Conservation (phyloP, 2,113 vertebrate species). For the Ptychochromis oligacanthus region DNA sequence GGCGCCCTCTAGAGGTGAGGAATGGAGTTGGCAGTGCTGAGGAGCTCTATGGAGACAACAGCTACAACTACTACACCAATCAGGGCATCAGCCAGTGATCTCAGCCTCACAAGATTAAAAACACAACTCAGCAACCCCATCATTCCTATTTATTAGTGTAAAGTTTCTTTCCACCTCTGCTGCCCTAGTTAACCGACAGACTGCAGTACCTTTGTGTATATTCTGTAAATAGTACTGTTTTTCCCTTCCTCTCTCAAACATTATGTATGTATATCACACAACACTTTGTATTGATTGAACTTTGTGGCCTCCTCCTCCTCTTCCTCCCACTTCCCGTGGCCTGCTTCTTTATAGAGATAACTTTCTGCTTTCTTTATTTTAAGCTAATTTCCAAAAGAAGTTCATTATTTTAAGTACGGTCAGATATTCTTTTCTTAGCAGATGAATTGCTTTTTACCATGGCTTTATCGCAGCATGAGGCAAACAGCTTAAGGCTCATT, state of each 20-base stretch:
- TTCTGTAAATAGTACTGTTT: slow-evolving; percentile 61
- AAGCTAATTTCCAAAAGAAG: slow-evolving; percentile 41
- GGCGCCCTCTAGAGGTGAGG: slow-evolving; percentile 86
- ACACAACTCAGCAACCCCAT: background rate
- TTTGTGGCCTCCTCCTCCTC: slow-evolving; percentile 44
- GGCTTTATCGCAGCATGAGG: slow-evolving; percentile 32
- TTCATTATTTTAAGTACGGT: slow-evolving; percentile 38
- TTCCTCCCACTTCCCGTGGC: slow-evolving; percentile 7
- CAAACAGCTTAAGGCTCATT: background rate
- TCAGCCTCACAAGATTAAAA: background rate
- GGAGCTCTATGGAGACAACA: slow-evolving; percentile 85
- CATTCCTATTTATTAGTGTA: background rate
- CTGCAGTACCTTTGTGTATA: slow-evolving; percentile 42
- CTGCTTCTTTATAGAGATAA: slow-evolving; percentile 29
- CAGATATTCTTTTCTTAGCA: slow-evolving; percentile 4
- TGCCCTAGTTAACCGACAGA: slow-evolving; percentile 22
- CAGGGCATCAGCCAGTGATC: slow-evolving; percentile 75
- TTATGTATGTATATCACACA: slow-evolving; percentile 6
- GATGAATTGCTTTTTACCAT: slow-evolving; percentile 8
- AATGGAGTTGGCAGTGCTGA: slow-evolving; percentile 85
- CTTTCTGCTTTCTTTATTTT: slow-evolving; percentile 17
- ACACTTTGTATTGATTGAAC: slow-evolving; percentile 61
- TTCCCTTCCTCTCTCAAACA: slow-evolving; percentile 12
- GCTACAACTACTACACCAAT: slow-evolving; percentile 85
- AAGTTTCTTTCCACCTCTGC: slow-evolving; percentile 8